Conservation (phyloP, 1,140 invertebrate genomes). For the Calliphora vicina region DNA sequence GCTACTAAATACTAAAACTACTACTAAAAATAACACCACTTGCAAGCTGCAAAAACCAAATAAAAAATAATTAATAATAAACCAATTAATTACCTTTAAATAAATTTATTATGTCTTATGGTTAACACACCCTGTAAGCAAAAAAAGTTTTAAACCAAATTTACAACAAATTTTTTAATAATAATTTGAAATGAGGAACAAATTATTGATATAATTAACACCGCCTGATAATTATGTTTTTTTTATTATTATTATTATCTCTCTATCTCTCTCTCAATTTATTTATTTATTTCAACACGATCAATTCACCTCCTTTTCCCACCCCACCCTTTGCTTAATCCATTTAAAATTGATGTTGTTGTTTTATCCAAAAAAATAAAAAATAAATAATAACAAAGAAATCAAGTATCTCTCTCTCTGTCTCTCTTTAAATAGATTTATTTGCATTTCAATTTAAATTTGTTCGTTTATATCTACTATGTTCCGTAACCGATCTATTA, state of each 20-base stretch:
- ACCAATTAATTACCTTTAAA: not conserved
- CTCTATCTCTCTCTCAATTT: not conserved
- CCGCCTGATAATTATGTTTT: not conserved
- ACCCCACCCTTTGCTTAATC: not conserved
- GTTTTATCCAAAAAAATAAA: not conserved
- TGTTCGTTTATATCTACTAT: no score
- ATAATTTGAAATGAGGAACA: not conserved
- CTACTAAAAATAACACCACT: not conserved
- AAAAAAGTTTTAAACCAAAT: not conserved
- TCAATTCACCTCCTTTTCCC: not conserved
- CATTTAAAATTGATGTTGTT: not conserved
- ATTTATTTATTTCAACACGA: not conserved
- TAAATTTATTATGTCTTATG: conserved; percentile 57
- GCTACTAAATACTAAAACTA: no score
- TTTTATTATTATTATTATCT: not conserved
- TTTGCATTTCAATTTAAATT: no score
- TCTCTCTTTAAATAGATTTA: no score
- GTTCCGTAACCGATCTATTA: no score
- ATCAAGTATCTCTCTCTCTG: no score
- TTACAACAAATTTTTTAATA: not conserved
- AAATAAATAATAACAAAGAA: no score
- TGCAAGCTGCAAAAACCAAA: not conserved
- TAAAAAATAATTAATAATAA: not conserved
- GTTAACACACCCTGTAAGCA: conserved; percentile 55
- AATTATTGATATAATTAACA: not conserved